Percentiles rank a stretch among this genome's conserved stretches.
Evolutionary conservation across 2,797 vertebrate species (phyloP).

Genomic region (Chromis chromis): DNA sequence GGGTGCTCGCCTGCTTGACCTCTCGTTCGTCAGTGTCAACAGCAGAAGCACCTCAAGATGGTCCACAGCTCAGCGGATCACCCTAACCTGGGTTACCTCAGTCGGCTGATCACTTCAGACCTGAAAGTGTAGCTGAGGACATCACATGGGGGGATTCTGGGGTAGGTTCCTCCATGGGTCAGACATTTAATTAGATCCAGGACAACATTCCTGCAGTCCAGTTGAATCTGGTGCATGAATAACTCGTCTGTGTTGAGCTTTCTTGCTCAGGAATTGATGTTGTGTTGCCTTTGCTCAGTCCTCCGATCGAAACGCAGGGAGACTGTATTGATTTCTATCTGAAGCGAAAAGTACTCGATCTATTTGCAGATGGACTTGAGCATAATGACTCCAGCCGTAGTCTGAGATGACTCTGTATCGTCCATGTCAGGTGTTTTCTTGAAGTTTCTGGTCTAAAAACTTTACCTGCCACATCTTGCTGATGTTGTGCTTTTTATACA

Average conservation of each 20-base stretch:
- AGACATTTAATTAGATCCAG: conserved; percentile 7
- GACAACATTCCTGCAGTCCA: conserved; percentile 8
- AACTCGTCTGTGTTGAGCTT: conserved; percentile 36
- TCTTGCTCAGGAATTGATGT: conserved; percentile 46
- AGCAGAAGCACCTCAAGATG: background rate
- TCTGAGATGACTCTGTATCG: conserved; percentile 31
- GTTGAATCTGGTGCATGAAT: conserved; percentile 43
- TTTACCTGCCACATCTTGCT: background rate
- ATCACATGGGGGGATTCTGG: background rate
- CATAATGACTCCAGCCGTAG: conserved; percentile 52
- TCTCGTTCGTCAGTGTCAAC: conserved; percentile 79
- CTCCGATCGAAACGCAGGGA: conserved; percentile 48
- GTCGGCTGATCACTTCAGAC: conserved; percentile 84
- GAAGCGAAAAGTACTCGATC: conserved; percentile 46
- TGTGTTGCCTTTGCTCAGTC: conserved; percentile 34
- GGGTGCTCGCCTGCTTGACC: background rate
- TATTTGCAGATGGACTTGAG: conserved; percentile 59
- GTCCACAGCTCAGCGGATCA: conserved; percentile 52
- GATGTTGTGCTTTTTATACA: background rate
- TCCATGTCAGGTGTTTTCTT: background rate
- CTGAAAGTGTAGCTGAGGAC: conserved; percentile 39
- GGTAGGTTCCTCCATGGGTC: background rate
- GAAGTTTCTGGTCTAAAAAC: background rate
- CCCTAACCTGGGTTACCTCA: conserved; percentile 36
- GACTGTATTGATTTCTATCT: conserved; percentile 73